Conservation (phyloP, 2,113 vertebrate genomes). For the Rhinichthys klamathensis region DNA sequence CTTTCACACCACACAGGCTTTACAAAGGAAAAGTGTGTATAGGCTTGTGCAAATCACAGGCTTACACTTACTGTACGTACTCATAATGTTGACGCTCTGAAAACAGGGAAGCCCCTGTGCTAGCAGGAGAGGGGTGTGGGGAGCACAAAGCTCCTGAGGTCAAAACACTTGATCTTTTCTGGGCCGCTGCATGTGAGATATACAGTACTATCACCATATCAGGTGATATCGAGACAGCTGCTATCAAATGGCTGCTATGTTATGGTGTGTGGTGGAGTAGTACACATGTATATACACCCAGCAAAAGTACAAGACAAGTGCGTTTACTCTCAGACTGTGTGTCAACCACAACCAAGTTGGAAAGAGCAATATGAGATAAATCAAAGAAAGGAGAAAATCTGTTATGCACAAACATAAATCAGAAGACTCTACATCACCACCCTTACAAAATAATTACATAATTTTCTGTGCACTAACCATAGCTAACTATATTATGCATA, state of each 20-base stretch:
- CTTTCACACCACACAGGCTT: neutral
- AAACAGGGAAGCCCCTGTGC: constrained; percentile 4
- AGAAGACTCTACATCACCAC: neutral
- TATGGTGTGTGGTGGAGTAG: constrained; percentile 24
- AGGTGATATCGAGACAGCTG: constrained; percentile 42
- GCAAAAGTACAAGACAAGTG: neutral
- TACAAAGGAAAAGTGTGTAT: neutral
- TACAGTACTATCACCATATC: constrained; percentile 26
- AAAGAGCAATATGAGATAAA: neutral
- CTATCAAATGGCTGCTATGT: constrained; percentile 49
- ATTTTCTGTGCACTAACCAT: neutral
- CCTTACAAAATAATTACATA: neutral
- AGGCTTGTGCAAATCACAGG: neutral
- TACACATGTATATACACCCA: constrained; percentile 25
- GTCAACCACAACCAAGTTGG: neutral
- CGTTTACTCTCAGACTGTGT: neutral
- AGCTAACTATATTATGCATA: neutral
- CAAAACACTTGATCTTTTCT: constrained; percentile 59
- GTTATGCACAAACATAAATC: neutral
- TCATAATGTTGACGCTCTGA: neutral
- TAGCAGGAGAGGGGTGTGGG: neutral
- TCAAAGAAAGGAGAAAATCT: neutral
- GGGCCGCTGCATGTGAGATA: constrained; percentile 17
- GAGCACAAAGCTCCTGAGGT: constrained; percentile 26
- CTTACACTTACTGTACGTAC: neutral